These are phyloP conservation scores for Drosophila yakuba DNA, from an alignment of 1,140 invertebrate species.

Conservation along the genomic window DNA sequence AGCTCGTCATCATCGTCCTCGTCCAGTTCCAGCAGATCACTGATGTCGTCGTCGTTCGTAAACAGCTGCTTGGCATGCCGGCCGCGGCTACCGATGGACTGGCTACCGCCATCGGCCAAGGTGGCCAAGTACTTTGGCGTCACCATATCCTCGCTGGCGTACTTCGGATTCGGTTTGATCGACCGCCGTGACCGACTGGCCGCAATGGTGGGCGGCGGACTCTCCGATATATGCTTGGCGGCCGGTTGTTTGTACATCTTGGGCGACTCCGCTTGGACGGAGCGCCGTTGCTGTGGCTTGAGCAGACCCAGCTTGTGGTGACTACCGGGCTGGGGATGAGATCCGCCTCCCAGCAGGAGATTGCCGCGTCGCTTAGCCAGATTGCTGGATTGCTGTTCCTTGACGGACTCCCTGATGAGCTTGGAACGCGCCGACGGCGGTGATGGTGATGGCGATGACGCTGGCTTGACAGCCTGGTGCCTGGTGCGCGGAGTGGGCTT, in stretches of 20 bases:
- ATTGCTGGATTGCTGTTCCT: conserved; percentile 1
- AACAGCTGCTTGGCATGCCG: conserved; percentile 46
- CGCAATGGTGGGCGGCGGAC: conserved; percentile 74
- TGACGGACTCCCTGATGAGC: not conserved
- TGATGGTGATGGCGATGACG: not conserved
- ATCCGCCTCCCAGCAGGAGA: conserved; percentile 9
- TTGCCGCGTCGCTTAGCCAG: conserved; percentile 26
- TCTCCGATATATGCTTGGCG: conserved; percentile 7
- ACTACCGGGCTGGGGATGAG: not conserved
- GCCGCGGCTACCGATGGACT: conserved; percentile 1
- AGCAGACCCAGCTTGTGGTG: conserved; percentile 1
- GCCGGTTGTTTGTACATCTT: conserved; percentile 64
- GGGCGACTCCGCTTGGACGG: conserved; percentile 13
- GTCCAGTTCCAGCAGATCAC: conserved; percentile 44
- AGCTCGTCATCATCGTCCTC: conserved; percentile 65
- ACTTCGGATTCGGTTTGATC: conserved; percentile 84
- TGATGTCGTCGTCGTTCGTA: conserved; percentile 19
- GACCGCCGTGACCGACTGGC: conserved; percentile 75
- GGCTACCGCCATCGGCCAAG: conserved; percentile 10
- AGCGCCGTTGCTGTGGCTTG: conserved; percentile 12
- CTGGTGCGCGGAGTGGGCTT: conserved; percentile 3
- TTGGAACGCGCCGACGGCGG: conserved; percentile 8
- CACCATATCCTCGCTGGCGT: conserved; percentile 77
- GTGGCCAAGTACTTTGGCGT: conserved; percentile 72
- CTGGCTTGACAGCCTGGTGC: conserved; percentile 1